Evolutionary conservation across 1,140 invertebrate species (phyloP), one percentile per base, ranked within the genome.

Genomic region (Pentalonia nigronervosa): DNA sequence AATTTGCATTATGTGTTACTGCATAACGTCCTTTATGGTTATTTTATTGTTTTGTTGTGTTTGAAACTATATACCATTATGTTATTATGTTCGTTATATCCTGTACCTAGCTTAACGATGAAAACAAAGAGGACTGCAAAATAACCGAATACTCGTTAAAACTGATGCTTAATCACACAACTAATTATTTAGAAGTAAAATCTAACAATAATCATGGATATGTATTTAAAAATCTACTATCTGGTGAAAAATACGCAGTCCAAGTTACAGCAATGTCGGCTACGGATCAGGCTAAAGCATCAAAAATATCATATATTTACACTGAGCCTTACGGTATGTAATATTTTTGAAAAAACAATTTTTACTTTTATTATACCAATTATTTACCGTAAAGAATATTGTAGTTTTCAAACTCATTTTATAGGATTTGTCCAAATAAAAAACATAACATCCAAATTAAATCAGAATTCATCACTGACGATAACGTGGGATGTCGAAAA

Each of bases 371-470:
- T 1, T 20, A 53, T 56, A 7, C 8, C 8, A 30, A 11, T 0
- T 21, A 30, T 56, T 56, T 60, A 60, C 25, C 8, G 25, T 30
- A 60, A 30, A 60, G 25, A 8, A 30, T 7, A 48, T 48, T n/a
- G n/a, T 17, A 48, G 17, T 48, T 48, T 48, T 48, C 14, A 48
- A 48, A 21, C 1, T 23, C 6, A 48, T 89, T 89, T 53, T 89
- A 7, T 36, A 89, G 87, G n/a, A 50, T 20, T n/a, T 53, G 20
- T 89, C 3, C 3, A 50, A 50, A 89, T 89, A 89, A 17, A 89
- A 89, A 89, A 89, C 48, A 21, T 89, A 34, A 89, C 53, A 89
- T 17, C 87, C 21, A 11, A 89, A 53, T 9, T 89, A 17, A 89
- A 89, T 50, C 14, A 89, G 6, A 34, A 2, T 53, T 50, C 87